Base-by-base conservation (phyloP, 2,797 vertebrate species). In the Percopsis omiscomaycus region DNA sequence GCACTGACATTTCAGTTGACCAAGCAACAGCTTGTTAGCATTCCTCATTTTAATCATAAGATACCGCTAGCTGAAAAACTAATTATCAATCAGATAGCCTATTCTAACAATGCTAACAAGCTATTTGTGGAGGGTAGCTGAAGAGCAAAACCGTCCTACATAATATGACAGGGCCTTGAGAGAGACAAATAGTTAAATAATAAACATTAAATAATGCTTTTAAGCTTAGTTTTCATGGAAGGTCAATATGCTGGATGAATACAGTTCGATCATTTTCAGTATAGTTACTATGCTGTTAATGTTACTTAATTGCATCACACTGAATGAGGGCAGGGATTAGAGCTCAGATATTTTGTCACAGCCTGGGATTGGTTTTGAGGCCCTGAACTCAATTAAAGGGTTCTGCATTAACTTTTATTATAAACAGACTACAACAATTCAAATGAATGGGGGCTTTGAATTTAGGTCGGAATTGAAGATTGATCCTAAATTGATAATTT, bases 401-500 rank as follows among this genome's bases (percentile, higher is more conserved):
- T 10, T 68, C 68, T 61, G 66, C 66, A 62, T 42, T 66, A 55
- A 70, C 71, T 44, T 76, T 61, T 65, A 59, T 45, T 65, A 53
- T 50, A 63, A 56, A 55, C 1, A 47, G 29, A 66, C 52, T 56
- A 29, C 44, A 56, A 50, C 64, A 53, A 8, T 52, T 61, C 60
- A 22, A 48, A 73, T 61, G 61, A 58, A 77, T 69, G 63, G 58
- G 68, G 71, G 75, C 68, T 81, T 74, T 3, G 27, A 61, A 48
- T 59, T 8, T 66, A 2, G 16, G 47, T 16, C 55, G 63, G 42
- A 71, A 52, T 3, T 44, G 44, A 58, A 55, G 9, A 30, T 29
- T 55, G 54, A 55, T 79, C 65, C 73, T 16, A 55, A 46, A 93
- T 92, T 73, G 92, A 92, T 93, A 95, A 93, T 93, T 92, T 93